phyloP scores from a whole-genome alignment of 2,113 vertebrate species.

The Glaucomys volans region DNA sequence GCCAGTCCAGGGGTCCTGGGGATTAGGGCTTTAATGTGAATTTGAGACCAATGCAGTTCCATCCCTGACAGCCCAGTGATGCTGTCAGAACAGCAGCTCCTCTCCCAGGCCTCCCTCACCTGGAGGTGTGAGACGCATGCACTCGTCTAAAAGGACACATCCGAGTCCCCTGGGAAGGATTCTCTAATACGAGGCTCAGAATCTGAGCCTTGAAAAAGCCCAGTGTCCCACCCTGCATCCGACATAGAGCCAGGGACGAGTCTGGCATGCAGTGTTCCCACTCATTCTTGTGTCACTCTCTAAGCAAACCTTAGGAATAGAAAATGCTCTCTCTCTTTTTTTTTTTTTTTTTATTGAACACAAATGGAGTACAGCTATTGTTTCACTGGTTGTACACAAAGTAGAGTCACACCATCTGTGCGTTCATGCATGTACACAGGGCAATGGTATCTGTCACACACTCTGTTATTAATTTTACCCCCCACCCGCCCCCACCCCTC shows the following conservation, averaged over 20 bases:
- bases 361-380: no score
- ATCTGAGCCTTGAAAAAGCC: neutral
- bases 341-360: no score
- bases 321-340: neutral
- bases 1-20: no score
- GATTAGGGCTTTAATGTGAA: neutral
- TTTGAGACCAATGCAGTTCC: neutral
- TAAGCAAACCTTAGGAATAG: neutral
- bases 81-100: neutral
- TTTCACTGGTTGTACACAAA: no score
- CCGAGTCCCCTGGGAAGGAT: neutral
- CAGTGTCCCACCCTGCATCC: neutral
- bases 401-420: no score
- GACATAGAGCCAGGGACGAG: neutral
- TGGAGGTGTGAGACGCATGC: neutral
- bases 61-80: accelerated
- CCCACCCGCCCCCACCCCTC: no score
- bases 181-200: neutral
- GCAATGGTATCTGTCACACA: no score
- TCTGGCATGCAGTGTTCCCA: neutral
- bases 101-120: accelerated
- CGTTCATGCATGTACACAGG: no score
- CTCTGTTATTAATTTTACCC: no score
- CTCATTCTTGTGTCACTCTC: neutral
- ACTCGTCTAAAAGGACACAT: neutral